Percentiles rank a stretch among this genome's conserved stretches.
Evolutionary conservation across 2,888 invertebrate species (phyloP).

Genomic region (Asteroscopus sphinx): DNA sequence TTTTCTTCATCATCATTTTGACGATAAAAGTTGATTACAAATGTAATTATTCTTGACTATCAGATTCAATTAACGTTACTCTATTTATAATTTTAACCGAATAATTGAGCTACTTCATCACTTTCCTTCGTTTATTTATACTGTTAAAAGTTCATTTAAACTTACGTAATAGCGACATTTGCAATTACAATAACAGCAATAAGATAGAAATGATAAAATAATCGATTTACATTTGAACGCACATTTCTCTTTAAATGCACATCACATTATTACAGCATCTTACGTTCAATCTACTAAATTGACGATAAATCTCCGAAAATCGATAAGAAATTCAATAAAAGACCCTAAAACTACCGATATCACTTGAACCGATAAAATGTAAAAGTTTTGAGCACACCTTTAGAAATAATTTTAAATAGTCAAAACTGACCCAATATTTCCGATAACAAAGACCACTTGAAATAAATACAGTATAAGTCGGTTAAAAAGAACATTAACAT

Average conservation of each 20-base stretch:
- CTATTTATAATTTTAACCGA: constrained; percentile 1
- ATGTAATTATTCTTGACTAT: constrained; percentile 9
- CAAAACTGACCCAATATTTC: no score
- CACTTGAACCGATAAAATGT: background rate
- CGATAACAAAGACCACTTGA: no score
- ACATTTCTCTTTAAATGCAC: constrained; percentile 29
- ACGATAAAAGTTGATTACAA: background rate
- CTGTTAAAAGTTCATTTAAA: constrained; percentile 19
- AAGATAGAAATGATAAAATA: constrained; percentile 41
- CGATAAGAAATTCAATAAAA: constrained; percentile 24
- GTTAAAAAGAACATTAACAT: no score
- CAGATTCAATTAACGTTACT: constrained; percentile 5
- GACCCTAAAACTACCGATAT: constrained; percentile 11
- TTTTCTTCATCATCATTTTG: background rate
- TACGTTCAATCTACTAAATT: constrained; percentile 14
- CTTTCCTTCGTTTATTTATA: constrained; percentile 16
- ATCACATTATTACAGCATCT: background rate
- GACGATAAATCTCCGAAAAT: constrained; percentile 12
- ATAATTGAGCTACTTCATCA: constrained; percentile 28
- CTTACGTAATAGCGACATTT: constrained; percentile 33
- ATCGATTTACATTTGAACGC: constrained; percentile 31
- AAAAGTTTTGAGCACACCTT: constrained; percentile 17
- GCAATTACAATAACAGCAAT: constrained; percentile 20
- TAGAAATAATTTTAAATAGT: no score
- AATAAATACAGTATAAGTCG: no score